Base-by-base conservation (phyloP, 37 sponge, comb jelly and placozoan species). In the Cliona cf. orientalis region DNA sequence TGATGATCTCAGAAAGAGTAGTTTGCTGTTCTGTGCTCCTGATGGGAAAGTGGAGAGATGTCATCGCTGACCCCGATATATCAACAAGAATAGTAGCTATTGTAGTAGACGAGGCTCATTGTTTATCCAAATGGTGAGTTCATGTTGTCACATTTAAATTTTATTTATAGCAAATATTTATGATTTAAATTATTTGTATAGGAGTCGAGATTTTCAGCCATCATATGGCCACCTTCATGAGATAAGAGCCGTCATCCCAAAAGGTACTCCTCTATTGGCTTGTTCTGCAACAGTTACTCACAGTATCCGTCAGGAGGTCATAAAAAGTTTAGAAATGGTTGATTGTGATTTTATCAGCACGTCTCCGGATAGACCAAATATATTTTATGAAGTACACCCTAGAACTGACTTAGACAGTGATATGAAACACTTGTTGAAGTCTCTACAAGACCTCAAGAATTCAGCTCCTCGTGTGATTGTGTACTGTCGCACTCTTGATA, bases 161-260 rank as follows among this genome's bases (percentile, higher is more conserved):
- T n/a, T n/a, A n/a, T n/a, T n/a, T n/a, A n/a, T n/a, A n/a, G n/a
- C n/a, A n/a, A n/a, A n/a, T n/a, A n/a, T n/a, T n/a, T n/a, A n/a
- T 5, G 25, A 36, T 78, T 6, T 31, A 0, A 71, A 0, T 43
- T 33, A 34, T 71, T 69, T 34, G 7, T 37, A 7, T 42, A 80
- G 87, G 87, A 73, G 81, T 40, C 28, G 64, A 28, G 87, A 87
- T 32, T 80, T 87, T 80, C 81, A 66, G n/a, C 80, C 81, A 38
- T 45, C 81, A 17, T 87, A 73, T 63, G 87, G 87, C 25, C 71
- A 22, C 17, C n/a, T 86, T 44, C 61, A 66, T 58, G 80, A 86
- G 65, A 17, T 86, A 11, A 42, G 87, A 32, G 87, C 81, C 22
- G 46, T 87, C 58, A 75, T 87, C n/a, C 80, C 81, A 53, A 4